These are phyloP conservation scores for Lithophane semibrunnea DNA, from an alignment of 2,888 invertebrate genomes.

Conservation along the genomic window DNA sequence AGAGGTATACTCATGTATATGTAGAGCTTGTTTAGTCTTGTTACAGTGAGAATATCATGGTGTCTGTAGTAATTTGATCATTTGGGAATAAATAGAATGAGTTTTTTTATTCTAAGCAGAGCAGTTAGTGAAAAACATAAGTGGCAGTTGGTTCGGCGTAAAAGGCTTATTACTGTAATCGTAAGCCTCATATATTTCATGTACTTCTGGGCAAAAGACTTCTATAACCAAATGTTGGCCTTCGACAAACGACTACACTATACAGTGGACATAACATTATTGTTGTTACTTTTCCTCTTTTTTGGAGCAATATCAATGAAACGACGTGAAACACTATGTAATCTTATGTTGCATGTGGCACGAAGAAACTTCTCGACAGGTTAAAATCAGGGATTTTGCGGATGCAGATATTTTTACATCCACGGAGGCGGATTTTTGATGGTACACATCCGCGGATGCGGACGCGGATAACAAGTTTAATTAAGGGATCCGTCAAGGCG, in stretches of 20 bases:
- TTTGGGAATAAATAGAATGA: not conserved
- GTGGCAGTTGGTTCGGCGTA: not conserved
- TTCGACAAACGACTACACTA: not conserved
- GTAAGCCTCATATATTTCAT: not conserved
- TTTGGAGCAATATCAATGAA: not conserved
- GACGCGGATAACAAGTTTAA: too few species aligned
- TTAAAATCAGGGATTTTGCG: too few species aligned
- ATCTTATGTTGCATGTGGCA: not conserved
- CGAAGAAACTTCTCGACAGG: not conserved
- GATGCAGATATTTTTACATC: too few species aligned
- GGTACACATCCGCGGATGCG: too few species aligned
- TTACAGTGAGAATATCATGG: not conserved
- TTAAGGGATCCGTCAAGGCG: too few species aligned
- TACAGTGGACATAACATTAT: not conserved
- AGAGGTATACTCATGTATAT: constrained; percentile 2
- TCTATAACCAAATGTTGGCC: not conserved
- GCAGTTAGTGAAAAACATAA: not conserved
- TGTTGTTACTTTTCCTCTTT: not conserved
- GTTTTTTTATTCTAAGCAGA: not conserved
- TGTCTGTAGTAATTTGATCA: not conserved
- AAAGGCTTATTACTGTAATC: not conserved
- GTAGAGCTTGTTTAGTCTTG: constrained; percentile 1
- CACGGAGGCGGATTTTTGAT: too few species aligned
- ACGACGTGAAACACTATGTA: not conserved
- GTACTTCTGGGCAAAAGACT: not conserved